These are phyloP conservation scores for Pelagia noctiluca DNA, from an alignment of 30 jellyfish, hydroid and myxozoan species.

Conservation along the genomic window DNA sequence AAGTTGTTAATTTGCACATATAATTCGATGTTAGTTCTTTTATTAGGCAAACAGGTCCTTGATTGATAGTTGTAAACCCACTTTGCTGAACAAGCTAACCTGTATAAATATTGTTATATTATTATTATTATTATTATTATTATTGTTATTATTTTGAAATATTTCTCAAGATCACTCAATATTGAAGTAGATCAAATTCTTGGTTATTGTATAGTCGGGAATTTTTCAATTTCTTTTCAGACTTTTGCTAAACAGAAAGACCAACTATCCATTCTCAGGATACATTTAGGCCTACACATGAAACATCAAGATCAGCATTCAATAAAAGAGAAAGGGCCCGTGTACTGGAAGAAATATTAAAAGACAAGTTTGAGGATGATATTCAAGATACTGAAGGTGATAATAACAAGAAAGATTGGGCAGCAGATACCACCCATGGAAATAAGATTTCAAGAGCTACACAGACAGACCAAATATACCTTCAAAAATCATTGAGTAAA, in stretches of 20 bases:
- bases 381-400: slow-evolving; percentile 1
- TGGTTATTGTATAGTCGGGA: background rate
- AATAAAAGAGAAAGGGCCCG: slow-evolving; percentile 18
- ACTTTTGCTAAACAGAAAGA: slow-evolving; percentile 24
- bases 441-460: slow-evolving; percentile 38
- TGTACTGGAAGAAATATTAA: slow-evolving; percentile 31
- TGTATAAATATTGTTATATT: no score
- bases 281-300: no score
- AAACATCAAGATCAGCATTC: no score
- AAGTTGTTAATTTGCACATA: slow-evolving; percentile 2
- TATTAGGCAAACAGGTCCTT: no score
- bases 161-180: slow-evolving; percentile 24
- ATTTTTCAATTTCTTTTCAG: slow-evolving; percentile 24
- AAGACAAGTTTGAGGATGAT: slow-evolving; percentile 33
- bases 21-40: no score
- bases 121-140: no score
- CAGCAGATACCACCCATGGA: slow-evolving; percentile 34
- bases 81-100: no score
- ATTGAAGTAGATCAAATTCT: slow-evolving; percentile 27
- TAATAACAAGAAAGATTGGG: slow-evolving; percentile 17
- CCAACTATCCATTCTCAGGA: slow-evolving; percentile 47
- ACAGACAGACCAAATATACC: slow-evolving; percentile 22
- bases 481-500: slow-evolving; percentile 17
- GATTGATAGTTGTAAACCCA: no score
- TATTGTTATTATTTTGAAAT: no score